These are phyloP conservation scores for Drosophila insularis DNA, from an alignment of 1,140 invertebrate genomes.

Conservation along the genomic window DNA sequence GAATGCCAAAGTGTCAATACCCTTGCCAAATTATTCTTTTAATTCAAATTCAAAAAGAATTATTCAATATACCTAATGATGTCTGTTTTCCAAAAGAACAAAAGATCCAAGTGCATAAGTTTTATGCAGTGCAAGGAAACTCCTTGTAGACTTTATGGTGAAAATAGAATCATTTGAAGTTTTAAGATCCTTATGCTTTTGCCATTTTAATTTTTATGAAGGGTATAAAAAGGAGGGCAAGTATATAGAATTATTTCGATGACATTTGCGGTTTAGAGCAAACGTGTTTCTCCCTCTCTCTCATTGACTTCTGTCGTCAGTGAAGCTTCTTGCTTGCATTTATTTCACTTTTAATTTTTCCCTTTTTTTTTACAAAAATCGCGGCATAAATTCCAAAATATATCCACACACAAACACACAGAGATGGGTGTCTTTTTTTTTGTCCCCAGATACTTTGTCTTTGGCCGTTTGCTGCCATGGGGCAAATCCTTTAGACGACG, in stretches of 20 bases:
- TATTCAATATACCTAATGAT: no score
- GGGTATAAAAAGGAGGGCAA: background rate
- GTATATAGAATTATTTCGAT: constrained; percentile 35
- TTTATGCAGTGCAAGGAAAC: no score
- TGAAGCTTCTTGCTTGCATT: constrained; percentile 36
- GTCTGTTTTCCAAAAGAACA: no score
- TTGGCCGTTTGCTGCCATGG: constrained; percentile 57
- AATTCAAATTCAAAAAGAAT: no score
- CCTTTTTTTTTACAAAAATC: constrained; percentile 43
- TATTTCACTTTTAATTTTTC: constrained; percentile 58
- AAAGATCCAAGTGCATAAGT: no score
- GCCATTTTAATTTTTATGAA: background rate
- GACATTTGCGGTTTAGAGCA: constrained; percentile 48
- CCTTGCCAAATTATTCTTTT: no score
- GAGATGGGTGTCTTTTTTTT: constrained; percentile 16
- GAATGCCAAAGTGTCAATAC: no score
- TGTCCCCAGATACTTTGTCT: constrained; percentile 67
- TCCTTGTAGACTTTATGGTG: no score
- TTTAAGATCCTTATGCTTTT: no score
- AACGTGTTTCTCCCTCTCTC: constrained; percentile 33
- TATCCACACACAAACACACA: constrained; percentile 33
- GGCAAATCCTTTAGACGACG: constrained; percentile 75
- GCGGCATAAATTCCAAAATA: constrained; percentile 71
- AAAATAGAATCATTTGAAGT: no score
- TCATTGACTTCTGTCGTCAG: constrained; percentile 32